These are phyloP conservation scores for Papilio elwesi DNA, from an alignment of 2,888 invertebrate genomes.

Conservation along the genomic window DNA sequence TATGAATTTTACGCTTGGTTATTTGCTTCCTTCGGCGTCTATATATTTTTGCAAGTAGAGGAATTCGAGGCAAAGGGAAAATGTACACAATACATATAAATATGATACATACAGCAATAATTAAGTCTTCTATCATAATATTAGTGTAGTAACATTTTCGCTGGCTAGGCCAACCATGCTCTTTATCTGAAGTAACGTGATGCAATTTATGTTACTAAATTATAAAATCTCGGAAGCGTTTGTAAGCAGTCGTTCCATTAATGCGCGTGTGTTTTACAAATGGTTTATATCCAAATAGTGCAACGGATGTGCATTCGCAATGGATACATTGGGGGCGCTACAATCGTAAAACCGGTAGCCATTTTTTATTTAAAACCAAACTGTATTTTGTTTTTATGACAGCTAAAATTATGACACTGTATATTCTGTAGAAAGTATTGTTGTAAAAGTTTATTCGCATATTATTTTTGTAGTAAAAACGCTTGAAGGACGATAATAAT, in stretches of 20 bases:
- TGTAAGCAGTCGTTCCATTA: constrained; percentile 51
- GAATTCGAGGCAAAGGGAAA: too few relatives aligned
- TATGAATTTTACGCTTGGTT: too few relatives aligned
- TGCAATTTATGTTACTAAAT: constrained; percentile 63
- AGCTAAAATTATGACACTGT: not conserved
- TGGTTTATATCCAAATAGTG: constrained; percentile 30
- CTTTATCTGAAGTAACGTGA: constrained; percentile 46
- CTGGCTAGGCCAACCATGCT: constrained; percentile 17
- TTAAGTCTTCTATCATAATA: too few relatives aligned
- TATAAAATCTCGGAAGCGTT: constrained; percentile 48
- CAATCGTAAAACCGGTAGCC: constrained; percentile 19
- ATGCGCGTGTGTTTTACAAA: constrained; percentile 37
- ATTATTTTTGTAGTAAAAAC: constrained; percentile 1
- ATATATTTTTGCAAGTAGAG: too few relatives aligned
- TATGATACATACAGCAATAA: too few relatives aligned
- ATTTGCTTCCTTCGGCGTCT: too few relatives aligned
- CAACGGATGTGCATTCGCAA: constrained; percentile 32
- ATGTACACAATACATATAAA: too few relatives aligned
- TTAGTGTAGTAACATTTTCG: not conserved
- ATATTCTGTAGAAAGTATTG: not conserved
- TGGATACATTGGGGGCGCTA: constrained; percentile 10
- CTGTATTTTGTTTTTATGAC: not conserved
- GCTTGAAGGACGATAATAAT: constrained; percentile 11
- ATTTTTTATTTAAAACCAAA: not conserved
- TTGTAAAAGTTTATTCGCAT: constrained; percentile 4